These are phyloP conservation scores for Lumbricus terrestris DNA, from an alignment of 2,888 invertebrate genomes.

Conservation along the genomic window DNA sequence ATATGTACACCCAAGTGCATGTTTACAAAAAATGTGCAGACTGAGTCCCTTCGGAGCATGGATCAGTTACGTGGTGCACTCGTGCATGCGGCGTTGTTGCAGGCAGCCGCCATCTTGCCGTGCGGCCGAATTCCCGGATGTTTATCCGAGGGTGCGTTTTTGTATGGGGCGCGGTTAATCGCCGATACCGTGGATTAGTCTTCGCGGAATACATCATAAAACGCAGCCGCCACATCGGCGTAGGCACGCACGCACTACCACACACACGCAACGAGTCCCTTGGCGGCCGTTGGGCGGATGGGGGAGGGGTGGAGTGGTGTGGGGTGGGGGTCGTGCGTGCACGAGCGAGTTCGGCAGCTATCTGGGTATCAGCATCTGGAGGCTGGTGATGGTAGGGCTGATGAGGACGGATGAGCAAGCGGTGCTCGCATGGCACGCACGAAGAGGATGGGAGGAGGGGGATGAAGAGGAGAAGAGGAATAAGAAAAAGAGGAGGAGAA, in stretches of 20 bases:
- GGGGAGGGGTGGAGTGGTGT: too few species aligned
- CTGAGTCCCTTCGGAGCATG: background rate
- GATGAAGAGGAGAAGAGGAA: background rate
- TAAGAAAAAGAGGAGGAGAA: background rate
- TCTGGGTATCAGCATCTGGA: too few species aligned
- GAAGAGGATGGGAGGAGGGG: too few species aligned
- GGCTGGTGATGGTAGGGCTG: too few species aligned
- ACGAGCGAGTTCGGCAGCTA: too few species aligned
- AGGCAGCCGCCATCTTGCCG: background rate
- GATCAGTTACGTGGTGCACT: background rate
- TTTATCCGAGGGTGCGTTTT: background rate
- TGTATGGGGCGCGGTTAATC: background rate
- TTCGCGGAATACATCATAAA: constrained; percentile 3
- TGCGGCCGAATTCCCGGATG: background rate
- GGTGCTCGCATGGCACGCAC: too few species aligned
- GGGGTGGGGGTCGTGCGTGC: too few species aligned
- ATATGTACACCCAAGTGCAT: background rate
- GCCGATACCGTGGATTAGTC: background rate
- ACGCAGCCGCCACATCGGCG: background rate
- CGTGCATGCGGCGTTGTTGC: background rate
- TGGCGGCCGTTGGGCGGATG: background rate
- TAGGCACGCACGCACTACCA: background rate
- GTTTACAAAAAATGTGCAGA: background rate
- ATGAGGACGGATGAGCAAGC: background rate
- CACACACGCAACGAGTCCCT: background rate